These are phyloP conservation scores for Colossoma macropomum DNA, from an alignment of 2,113 vertebrate genomes.

Conservation along the genomic window DNA sequence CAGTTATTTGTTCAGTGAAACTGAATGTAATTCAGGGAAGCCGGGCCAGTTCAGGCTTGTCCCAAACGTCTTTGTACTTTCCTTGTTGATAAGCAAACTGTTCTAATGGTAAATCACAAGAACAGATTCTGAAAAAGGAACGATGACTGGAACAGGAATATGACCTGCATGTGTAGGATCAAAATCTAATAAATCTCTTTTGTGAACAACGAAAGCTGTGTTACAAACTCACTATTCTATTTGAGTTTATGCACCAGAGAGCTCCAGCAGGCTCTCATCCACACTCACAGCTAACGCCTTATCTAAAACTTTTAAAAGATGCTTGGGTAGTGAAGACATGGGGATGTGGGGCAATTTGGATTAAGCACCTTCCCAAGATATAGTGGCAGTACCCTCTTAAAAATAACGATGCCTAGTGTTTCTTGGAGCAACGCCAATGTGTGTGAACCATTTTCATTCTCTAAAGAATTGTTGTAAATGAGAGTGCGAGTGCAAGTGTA, in stretches of 20 bases:
- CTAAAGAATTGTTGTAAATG: too few species aligned
- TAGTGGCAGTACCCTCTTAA: too few species aligned
- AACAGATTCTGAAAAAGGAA: background rate
- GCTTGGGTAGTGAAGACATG: too few species aligned
- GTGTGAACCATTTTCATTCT: too few species aligned
- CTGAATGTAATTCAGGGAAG: constrained; percentile 29
- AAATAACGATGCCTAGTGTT: too few species aligned
- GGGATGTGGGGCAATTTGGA: too few species aligned
- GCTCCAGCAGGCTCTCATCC: background rate
- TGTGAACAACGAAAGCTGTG: background rate
- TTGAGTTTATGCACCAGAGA: background rate
- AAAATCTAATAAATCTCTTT: background rate
- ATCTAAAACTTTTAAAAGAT: too few species aligned
- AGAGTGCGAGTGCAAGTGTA: too few species aligned
- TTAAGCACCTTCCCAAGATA: too few species aligned
- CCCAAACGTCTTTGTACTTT: constrained; percentile 30
- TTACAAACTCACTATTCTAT: background rate
- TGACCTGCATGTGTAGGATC: constrained; percentile 15
- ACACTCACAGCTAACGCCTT: too few species aligned
- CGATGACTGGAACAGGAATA: background rate
- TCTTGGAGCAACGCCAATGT: too few species aligned
- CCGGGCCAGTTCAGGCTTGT: constrained; percentile 65
- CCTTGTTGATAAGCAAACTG: constrained; percentile 49
- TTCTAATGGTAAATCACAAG: constrained; percentile 35
- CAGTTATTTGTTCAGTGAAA: constrained; percentile 28